Conservation (phyloP, 2,888 invertebrate species). For the Lasioglossum pauxillum region DNA sequence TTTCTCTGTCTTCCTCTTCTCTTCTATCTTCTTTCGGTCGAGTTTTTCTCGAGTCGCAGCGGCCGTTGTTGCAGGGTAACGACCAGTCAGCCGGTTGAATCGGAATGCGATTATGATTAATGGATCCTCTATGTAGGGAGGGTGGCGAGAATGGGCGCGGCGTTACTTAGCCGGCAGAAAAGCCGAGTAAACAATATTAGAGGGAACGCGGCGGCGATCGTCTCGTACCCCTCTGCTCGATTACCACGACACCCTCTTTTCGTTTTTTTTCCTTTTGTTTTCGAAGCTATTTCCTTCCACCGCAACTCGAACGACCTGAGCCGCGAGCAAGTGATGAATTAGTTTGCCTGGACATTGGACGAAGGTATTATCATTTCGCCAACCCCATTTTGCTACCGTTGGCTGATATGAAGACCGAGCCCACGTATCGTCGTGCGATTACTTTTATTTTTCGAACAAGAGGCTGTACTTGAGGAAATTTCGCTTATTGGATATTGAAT, state of each 20-base stretch:
- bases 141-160: conserved; percentile 33
- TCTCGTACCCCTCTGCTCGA: conserved; percentile 25
- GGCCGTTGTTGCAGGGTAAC: conserved; percentile 37
- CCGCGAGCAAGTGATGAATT: conserved; percentile 49
- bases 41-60: neutral
- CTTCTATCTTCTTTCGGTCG: neutral
- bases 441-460: neutral
- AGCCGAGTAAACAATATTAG: conserved; percentile 68
- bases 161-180: conserved; percentile 55
- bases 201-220: conserved; percentile 54
- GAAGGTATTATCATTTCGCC: conserved; percentile 37
- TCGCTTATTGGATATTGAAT: neutral
- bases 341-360: conserved; percentile 36
- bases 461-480: neutral
- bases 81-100: conserved; percentile 60
- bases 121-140: conserved; percentile 63
- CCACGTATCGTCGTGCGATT: neutral
- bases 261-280: conserved; percentile 15
- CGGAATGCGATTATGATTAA: conserved; percentile 77
- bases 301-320: neutral
- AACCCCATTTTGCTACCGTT: neutral
- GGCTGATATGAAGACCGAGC: no score
- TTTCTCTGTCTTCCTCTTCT: neutral
- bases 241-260: conserved; percentile 13
- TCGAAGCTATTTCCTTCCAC: neutral